phyloP scores from a whole-genome alignment of 2,797 vertebrate genomes.

The Naso thynnoides region DNA sequence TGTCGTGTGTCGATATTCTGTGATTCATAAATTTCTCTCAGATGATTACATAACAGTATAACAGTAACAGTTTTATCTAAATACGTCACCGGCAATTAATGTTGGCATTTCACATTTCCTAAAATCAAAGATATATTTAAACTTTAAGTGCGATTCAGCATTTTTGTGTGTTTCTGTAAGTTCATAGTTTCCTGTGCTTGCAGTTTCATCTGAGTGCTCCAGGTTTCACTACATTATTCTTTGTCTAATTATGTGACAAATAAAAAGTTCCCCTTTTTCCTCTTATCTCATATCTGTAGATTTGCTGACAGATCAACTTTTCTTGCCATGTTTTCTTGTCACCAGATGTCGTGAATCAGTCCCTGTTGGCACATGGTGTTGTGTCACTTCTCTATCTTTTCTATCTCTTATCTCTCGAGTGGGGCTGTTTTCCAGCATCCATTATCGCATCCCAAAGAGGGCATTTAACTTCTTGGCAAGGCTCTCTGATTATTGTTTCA shows the following conservation, averaged over 20 bases:
- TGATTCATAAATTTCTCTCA: constrained; percentile 1
- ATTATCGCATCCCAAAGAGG: background rate
- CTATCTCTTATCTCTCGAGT: background rate
- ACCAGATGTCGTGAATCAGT: background rate
- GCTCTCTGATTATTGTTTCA: constrained; percentile 38
- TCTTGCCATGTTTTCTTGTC: background rate
- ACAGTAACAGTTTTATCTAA: background rate
- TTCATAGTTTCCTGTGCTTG: too few relatives aligned
- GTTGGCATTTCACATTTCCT: too few relatives aligned
- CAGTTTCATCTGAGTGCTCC: too few relatives aligned
- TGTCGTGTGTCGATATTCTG: background rate
- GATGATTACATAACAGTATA: too few relatives aligned
- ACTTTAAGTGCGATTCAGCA: too few relatives aligned
- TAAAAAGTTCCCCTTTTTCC: too few relatives aligned
- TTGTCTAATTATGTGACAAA: too few relatives aligned
- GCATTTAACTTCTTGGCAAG: constrained; percentile 19
- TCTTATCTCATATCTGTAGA: background rate
- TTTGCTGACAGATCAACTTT: background rate
- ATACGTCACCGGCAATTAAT: background rate
- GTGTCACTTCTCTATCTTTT: background rate
- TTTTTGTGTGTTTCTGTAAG: too few relatives aligned
- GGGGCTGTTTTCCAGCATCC: background rate
- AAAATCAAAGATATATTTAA: too few relatives aligned
- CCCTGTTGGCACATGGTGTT: background rate
- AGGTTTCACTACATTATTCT: too few relatives aligned